Percentiles rank a stretch among this genome's conserved stretches.
Conservation (phyloP, 1,140 invertebrate species). For the Meteorus sp. region DNA sequence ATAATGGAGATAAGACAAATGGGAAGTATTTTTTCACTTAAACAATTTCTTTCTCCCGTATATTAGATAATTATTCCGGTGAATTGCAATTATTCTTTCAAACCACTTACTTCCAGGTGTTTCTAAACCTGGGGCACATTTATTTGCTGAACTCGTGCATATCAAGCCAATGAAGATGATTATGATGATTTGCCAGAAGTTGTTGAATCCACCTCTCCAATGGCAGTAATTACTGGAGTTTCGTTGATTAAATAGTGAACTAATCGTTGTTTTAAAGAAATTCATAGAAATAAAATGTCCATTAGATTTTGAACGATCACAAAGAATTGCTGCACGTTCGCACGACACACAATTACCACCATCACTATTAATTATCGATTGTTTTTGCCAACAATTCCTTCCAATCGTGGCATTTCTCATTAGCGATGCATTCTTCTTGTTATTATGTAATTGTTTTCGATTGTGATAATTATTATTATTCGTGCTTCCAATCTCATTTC, state of each 20-base stretch:
- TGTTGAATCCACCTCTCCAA: slow-evolving; percentile 11
- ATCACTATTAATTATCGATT: neutral
- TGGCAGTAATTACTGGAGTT: slow-evolving; percentile 7
- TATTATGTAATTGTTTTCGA: no score
- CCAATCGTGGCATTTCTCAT: no score
- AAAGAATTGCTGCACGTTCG: neutral
- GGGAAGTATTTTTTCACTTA: slow-evolving; percentile 44
- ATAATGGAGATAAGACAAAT: no score
- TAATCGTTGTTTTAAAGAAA: neutral
- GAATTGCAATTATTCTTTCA: neutral
- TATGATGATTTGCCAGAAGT: slow-evolving; percentile 32
- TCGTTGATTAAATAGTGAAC: neutral
- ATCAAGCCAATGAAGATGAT: slow-evolving; percentile 30
- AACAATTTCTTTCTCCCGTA: neutral
- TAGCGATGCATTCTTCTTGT: no score
- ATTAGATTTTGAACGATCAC: neutral
- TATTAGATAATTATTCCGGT: neutral
- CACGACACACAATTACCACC: slow-evolving; percentile 9
- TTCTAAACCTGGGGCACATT: slow-evolving; percentile 40
- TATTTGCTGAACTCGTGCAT: slow-evolving; percentile 22
- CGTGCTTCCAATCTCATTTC: neutral
- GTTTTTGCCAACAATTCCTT: neutral
- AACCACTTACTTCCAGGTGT: slow-evolving; percentile 47
- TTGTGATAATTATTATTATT: neutral
- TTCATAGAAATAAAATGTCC: neutral